Evolutionary conservation across 2,113 vertebrate genomes (phyloP).

Genomic region (Orientallactaga bullata): DNA sequence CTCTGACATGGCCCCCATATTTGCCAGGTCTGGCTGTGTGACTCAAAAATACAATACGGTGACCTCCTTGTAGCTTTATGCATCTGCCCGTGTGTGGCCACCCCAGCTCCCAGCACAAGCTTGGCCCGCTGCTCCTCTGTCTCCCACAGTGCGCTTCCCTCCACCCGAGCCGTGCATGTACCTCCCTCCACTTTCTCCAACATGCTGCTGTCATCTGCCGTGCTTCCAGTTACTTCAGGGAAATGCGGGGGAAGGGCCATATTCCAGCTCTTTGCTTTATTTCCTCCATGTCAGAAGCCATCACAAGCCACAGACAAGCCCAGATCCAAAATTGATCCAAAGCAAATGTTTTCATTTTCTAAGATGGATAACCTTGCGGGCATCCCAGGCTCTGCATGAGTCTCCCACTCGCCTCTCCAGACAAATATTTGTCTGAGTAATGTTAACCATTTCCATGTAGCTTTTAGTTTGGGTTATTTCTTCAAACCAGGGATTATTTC

Average conservation of each 20-base stretch:
- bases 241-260: not conserved
- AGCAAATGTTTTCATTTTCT: constrained; percentile 16
- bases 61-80: not conserved
- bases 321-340: not conserved
- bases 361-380: not conserved
- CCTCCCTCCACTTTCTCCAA: constrained; percentile 75
- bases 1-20: not conserved
- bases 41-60: not conserved
- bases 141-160: not conserved
- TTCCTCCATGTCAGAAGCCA: not conserved
- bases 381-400: not conserved
- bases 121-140: not conserved
- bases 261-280: not conserved
- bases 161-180: not conserved
- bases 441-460: constrained; percentile 5
- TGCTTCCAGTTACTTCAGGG: constrained; percentile 8
- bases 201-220: constrained; percentile 58
- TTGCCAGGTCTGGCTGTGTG: not conserved
- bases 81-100: not conserved
- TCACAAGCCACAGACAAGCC: not conserved
- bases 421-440: not conserved
- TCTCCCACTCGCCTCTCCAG: not conserved
- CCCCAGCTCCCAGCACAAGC: not conserved
- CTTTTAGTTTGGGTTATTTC: constrained; percentile 34
- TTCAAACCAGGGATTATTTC: constrained; percentile 52